These are phyloP conservation scores for Calameuta pallipes DNA, from an alignment of 2,888 invertebrate species.

Conservation along the genomic window DNA sequence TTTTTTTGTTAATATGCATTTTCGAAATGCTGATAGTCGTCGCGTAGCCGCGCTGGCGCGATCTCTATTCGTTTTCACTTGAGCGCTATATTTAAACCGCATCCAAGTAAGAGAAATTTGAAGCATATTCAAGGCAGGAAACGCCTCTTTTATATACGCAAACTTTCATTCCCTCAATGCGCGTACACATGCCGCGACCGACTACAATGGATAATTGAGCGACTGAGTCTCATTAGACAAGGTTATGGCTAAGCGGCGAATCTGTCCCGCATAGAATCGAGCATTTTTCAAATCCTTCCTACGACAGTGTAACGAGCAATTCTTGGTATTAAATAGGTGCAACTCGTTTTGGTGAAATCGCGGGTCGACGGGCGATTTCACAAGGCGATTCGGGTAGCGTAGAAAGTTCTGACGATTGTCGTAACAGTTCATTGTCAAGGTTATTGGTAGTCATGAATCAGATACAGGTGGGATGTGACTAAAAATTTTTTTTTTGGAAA, in stretches of 20 bases:
- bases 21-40: background rate
- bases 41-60: constrained; percentile 2
- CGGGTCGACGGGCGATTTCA: constrained; percentile 6
- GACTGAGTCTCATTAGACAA: background rate
- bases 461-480: background rate
- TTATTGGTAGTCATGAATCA: background rate
- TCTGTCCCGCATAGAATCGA: background rate
- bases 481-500: background rate
- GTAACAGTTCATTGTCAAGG: constrained; percentile 13
- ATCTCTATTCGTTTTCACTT: background rate
- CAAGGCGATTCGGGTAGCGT: background rate
- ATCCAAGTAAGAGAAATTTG: background rate
- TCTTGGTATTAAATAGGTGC: background rate
- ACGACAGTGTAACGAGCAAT: background rate
- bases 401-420: constrained; percentile 6
- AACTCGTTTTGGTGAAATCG: constrained; percentile 9
- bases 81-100: background rate
- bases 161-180: background rate
- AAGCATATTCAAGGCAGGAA: background rate
- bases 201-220: background rate
- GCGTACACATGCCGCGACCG: background rate
- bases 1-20: background rate
- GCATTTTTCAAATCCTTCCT: background rate
- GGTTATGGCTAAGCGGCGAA: background rate
- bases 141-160: background rate